Evolutionary conservation across 1,140 invertebrate species (phyloP).

Genomic region (Papilio xuthus): DNA sequence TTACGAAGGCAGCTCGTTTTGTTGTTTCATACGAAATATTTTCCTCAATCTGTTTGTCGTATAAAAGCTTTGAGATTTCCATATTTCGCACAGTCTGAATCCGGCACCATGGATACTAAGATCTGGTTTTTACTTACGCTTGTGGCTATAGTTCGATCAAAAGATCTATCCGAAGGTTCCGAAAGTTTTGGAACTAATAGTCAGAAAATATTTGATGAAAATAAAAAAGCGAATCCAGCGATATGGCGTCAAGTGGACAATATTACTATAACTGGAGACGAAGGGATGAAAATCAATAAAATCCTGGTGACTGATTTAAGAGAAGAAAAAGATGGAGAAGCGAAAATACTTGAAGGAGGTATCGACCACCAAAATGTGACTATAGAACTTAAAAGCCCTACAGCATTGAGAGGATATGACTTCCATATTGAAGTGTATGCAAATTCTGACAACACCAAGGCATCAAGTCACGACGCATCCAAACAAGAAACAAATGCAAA

Average conservation of each 20-base stretch:
- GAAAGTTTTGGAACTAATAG: conserved; percentile 48
- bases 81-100: conserved; percentile 43
- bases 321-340: conserved; percentile 68
- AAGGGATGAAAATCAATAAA: conserved; percentile 61
- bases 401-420: conserved; percentile 66
- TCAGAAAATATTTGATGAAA: conserved; percentile 58
- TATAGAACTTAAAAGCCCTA: conserved; percentile 70
- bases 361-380: conserved; percentile 64
- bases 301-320: conserved; percentile 64
- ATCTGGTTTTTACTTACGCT: conserved; percentile 52
- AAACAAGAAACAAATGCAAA: background rate
- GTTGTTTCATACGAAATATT: conserved; percentile 58
- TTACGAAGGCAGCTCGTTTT: conserved; percentile 55
- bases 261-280: conserved; percentile 58
- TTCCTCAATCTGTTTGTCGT: conserved; percentile 60
- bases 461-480: background rate
- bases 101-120: conserved; percentile 56
- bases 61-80: conserved; percentile 51
- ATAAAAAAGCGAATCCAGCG: conserved; percentile 60
- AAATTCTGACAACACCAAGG: conserved; percentile 29
- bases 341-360: conserved; percentile 63
- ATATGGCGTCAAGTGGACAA: conserved; percentile 67
- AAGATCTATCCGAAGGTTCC: conserved; percentile 57
- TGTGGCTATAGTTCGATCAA: conserved; percentile 46
- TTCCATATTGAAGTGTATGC: conserved; percentile 66